Evolutionary conservation across 2,888 invertebrate genomes (phyloP), one percentile per base, ranked within the genome.

Genomic region (Euclidia mi): DNA sequence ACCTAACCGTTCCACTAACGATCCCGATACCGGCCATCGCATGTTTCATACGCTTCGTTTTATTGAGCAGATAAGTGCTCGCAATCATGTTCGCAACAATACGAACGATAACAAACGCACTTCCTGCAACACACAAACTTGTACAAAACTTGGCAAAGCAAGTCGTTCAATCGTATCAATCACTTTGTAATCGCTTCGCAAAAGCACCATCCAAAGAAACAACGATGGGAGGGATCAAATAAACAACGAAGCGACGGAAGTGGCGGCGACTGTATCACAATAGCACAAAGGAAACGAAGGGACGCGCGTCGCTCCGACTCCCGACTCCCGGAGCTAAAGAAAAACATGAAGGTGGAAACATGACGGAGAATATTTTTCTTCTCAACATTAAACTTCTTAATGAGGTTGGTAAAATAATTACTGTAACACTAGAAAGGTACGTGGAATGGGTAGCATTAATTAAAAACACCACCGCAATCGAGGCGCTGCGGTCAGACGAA

Each of bases 401-500:
- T 90, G 92, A 92, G 90, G 87, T 87, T 83, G 84, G 87, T 80
- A 87, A 88, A 91, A 92, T 93, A 91, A 92, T 91, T 92, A 89
- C 88, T 90, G 92, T 89, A 91, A 92, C 90, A 91, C 92, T 90
- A 92, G 88, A 82, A 88, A 87, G 89, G 91, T 87, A 89, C 82
- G 82, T 66, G 81, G 83, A 85, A 84, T 83, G 87, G 86, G 87
- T 79, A 81, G 87, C 89, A 89, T 93, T 93, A 91, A 93, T 94
- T 93, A 93, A 91, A 90, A 90, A 85, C 87, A 84, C 82, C 75
- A 82, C 88, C 87, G 83, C 88, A 84, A 81, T 73, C 65, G 79
- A 81, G 82, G 78, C 81, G 79, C 81, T 77, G 90, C 87, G 90
- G 91, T 91, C 90, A 88, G 86, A 81, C 81, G 84, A 81, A 88